Evolutionary conservation across 2,888 invertebrate genomes (phyloP).

Genomic region (Drosophila demipolita): DNA sequence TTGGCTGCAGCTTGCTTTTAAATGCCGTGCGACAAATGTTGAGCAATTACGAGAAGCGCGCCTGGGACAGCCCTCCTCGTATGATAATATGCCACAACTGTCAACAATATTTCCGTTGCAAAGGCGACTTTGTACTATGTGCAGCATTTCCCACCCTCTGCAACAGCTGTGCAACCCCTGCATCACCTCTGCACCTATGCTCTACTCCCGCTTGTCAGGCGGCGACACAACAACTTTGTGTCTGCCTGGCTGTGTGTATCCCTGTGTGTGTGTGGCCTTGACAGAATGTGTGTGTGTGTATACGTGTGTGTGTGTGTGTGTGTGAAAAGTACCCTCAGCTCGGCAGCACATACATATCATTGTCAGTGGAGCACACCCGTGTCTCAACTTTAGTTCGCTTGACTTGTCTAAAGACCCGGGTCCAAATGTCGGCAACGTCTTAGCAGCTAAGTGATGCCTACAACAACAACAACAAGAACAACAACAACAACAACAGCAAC

Average conservation of each 20-base stretch:
- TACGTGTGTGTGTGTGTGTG: slow-evolving; percentile 14
- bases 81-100: slow-evolving; percentile 82
- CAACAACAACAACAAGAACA: slow-evolving; percentile 46
- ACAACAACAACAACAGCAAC: slow-evolving; percentile 14
- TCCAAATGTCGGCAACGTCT: slow-evolving; percentile 77
- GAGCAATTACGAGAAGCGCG: slow-evolving; percentile 56
- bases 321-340: slow-evolving; percentile 30
- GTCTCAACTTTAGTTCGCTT: slow-evolving; percentile 74
- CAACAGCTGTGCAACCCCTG: not conserved
- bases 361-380: slow-evolving; percentile 67
- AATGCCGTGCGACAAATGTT: slow-evolving; percentile 55
- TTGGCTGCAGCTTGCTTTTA: slow-evolving; percentile 20
- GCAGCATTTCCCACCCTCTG: not conserved
- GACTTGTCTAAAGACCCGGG: slow-evolving; percentile 78
- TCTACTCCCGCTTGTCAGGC: slow-evolving; percentile 12
- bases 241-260: slow-evolving; percentile 14
- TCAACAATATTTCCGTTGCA: slow-evolving; percentile 78
- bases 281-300: slow-evolving; percentile 23
- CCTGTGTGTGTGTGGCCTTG: slow-evolving; percentile 43
- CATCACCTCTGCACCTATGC: not conserved
- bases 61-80: slow-evolving; percentile 42
- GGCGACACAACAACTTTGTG: slow-evolving; percentile 42
- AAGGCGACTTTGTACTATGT: slow-evolving; percentile 26
- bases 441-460: slow-evolving; percentile 75
- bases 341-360: slow-evolving; percentile 66